These are phyloP conservation scores for Physeter macrocephalus DNA, from an alignment of 2,113 vertebrate species.

Conservation along the genomic window DNA sequence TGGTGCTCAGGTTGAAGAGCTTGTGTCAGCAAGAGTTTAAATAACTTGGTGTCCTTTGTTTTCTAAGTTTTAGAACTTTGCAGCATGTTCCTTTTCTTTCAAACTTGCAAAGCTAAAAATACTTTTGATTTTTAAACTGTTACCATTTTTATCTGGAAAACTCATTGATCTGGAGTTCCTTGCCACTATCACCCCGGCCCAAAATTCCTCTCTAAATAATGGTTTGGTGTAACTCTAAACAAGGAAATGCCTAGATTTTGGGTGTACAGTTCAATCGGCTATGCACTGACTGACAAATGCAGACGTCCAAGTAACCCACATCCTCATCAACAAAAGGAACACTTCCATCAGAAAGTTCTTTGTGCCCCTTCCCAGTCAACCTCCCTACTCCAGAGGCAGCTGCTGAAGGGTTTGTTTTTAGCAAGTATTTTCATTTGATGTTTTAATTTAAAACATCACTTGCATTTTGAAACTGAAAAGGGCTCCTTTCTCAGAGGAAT, in stretches of 20 bases:
- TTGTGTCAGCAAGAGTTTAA: neutral
- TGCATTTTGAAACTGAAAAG: neutral
- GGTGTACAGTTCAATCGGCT: neutral
- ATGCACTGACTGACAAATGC: neutral
- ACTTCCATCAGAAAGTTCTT: neutral
- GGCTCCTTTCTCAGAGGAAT: neutral
- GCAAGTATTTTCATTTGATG: neutral
- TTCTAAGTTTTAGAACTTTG: neutral
- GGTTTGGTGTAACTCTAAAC: neutral
- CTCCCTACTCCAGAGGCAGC: neutral
- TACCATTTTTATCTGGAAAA: neutral
- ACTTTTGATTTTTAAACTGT: neutral
- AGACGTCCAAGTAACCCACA: rapidly evolving
- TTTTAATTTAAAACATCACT: neutral
- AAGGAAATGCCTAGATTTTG: neutral
- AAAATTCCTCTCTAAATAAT: neutral
- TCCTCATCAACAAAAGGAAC: neutral
- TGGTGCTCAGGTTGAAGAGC: neutral
- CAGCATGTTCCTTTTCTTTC: neutral
- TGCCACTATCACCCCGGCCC: neutral
- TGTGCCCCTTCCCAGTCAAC: neutral
- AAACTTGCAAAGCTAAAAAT: neutral
- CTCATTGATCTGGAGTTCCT: neutral
- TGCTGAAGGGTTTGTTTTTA: neutral
- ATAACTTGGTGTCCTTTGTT: neutral